A percentile compares a stretch with the other conserved stretches of the same genome.
These are phyloP conservation scores for Caenorhabditis sp. DNA, from an alignment of 2,888 invertebrate species.

Conservation along the genomic window DNA sequence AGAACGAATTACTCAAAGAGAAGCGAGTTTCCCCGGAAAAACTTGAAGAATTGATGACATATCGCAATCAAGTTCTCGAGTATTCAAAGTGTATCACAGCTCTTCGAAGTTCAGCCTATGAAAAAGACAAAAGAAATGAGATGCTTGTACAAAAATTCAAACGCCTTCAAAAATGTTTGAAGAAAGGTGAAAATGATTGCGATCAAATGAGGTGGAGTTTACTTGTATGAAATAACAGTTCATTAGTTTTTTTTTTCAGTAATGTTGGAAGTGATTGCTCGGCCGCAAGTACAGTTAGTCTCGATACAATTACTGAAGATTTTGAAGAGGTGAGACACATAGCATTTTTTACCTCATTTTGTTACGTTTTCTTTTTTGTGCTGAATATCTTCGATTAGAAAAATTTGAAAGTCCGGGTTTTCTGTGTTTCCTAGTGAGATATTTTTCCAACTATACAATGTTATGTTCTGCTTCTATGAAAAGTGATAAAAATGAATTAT, in stretches of 20 bases:
- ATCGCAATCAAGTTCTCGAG: constrained; percentile 63
- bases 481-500: background rate
- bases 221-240: background rate
- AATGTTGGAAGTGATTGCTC: constrained; percentile 64
- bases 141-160: constrained; percentile 65
- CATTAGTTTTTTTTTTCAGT: constrained; percentile 34
- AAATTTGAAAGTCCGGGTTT: no score
- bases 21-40: constrained; percentile 68
- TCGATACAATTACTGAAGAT: constrained; percentile 69
- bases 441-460: no score
- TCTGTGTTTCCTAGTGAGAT: no score
- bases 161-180: constrained; percentile 49
- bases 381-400: background rate
- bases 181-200: constrained; percentile 41
- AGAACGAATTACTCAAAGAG: constrained; percentile 60
- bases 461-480: background rate
- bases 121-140: constrained; percentile 67
- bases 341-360: background rate
- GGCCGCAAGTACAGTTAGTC: constrained; percentile 56
- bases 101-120: constrained; percentile 61
- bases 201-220: constrained; percentile 45
- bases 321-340: constrained; percentile 60
- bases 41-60: constrained; percentile 66
- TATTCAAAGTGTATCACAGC: constrained; percentile 70
- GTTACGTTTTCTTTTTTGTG: background rate